These are phyloP conservation scores for Oncorhynchus nerka DNA, from an alignment of 2,113 vertebrate species.

Conservation along the genomic window DNA sequence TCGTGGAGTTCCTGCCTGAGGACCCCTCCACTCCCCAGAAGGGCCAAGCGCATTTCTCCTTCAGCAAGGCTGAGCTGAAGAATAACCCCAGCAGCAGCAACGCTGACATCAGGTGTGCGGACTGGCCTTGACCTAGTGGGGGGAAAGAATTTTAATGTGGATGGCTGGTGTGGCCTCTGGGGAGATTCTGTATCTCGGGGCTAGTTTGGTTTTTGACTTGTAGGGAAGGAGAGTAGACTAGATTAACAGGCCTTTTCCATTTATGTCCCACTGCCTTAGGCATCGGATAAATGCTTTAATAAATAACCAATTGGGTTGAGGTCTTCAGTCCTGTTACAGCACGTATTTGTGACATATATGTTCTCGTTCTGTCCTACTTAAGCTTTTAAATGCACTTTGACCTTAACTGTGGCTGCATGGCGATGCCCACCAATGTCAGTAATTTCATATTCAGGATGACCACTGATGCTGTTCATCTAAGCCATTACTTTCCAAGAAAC, in stretches of 20 bases:
- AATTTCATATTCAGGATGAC: not conserved
- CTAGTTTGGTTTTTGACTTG: no score
- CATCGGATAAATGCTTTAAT: not conserved
- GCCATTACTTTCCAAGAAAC: no score
- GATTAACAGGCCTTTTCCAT: not conserved
- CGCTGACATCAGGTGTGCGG: slow-evolving; percentile 71
- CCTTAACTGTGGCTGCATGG: not conserved
- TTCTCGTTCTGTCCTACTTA: not conserved
- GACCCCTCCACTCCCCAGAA: slow-evolving; percentile 78
- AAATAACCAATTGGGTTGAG: not conserved
- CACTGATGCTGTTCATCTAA: slow-evolving; percentile 3
- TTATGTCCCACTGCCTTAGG: not conserved
- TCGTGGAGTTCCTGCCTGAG: slow-evolving; percentile 81
- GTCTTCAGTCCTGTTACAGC: not conserved
- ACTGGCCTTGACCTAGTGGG: slow-evolving; percentile 42
- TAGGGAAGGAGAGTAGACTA: no score
- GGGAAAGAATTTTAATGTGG: not conserved
- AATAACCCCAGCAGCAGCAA: slow-evolving; percentile 36
- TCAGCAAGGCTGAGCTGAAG: slow-evolving; percentile 60
- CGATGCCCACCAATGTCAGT: not conserved
- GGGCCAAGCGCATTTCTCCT: slow-evolving; percentile 87
- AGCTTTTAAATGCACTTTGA: slow-evolving; percentile 4
- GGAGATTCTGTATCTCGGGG: no score
- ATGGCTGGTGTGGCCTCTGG: no score
- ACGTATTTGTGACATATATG: not conserved